Evolutionary conservation across 2,113 vertebrate species (phyloP).

Genomic region (Excalfactoria chinensis): DNA sequence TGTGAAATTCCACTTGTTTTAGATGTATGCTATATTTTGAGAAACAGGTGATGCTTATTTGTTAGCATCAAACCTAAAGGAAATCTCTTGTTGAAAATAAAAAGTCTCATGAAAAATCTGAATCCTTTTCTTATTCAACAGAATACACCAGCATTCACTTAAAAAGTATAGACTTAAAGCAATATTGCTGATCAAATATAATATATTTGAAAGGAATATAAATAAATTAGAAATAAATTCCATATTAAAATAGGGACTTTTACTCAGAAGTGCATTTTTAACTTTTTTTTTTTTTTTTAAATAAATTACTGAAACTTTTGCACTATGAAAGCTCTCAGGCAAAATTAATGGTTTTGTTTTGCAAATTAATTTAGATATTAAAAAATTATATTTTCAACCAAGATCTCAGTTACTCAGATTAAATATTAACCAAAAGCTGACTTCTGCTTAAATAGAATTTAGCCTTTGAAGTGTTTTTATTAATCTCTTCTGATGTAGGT

Average conservation of each 20-base stretch:
- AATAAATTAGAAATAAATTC: conserved; percentile 76
- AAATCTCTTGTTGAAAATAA: neutral
- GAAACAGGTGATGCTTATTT: neutral
- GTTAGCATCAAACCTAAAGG: neutral
- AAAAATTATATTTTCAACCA: conserved; percentile 92
- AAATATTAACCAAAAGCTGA: conserved; percentile 90
- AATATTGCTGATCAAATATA: conserved; percentile 76
- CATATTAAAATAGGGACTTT: conserved; percentile 79
- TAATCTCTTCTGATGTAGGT: conserved; percentile 88
- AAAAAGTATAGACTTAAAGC: conserved; percentile 51
- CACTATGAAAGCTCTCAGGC: conserved; percentile 82
- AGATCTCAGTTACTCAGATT: conserved; percentile 92
- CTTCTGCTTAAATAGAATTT: conserved; percentile 89
- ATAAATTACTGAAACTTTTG: conserved; percentile 86
- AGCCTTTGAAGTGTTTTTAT: conserved; percentile 92
- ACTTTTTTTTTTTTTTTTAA: conserved; percentile 73
- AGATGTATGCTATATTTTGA: neutral
- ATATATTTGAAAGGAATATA: conserved; percentile 31
- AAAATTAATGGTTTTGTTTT: conserved; percentile 91
- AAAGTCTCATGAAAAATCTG: neutral
- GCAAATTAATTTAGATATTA: conserved; percentile 92
- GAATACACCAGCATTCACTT: neutral
- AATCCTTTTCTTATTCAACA: conserved; percentile 11
- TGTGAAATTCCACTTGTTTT: neutral
- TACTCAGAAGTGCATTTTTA: conserved; percentile 79